These are phyloP conservation scores for Lasioglossum oenotherae DNA, from an alignment of 2,888 invertebrate species.

Conservation along the genomic window DNA sequence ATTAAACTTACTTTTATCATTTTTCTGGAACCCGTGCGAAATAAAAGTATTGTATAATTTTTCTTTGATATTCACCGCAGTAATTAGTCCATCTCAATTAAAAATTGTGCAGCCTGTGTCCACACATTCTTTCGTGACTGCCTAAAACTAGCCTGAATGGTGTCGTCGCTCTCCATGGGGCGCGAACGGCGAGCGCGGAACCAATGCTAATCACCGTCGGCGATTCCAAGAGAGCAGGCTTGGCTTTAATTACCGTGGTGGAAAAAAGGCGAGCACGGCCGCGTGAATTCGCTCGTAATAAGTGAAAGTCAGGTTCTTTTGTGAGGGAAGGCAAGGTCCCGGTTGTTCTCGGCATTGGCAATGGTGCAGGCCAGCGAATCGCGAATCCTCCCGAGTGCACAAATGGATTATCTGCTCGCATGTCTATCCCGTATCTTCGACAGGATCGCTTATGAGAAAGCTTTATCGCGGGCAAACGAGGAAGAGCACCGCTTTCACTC, in stretches of 20 bases:
- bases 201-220: conserved; percentile 31
- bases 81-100: background rate
- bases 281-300: conserved; percentile 56
- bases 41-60: background rate
- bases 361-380: conserved; percentile 37
- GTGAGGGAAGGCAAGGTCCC: conserved; percentile 45
- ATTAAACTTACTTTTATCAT: background rate
- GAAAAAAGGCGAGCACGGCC: conserved; percentile 33
- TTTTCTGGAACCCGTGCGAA: background rate
- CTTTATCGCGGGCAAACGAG: conserved; percentile 30
- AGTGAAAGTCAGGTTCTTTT: conserved; percentile 65
- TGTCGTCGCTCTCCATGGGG: background rate
- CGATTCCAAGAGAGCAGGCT: background rate
- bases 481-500: conserved; percentile 70
- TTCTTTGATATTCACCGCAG: background rate
- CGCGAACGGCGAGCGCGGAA: background rate
- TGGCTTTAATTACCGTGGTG: conserved; percentile 51
- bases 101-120: background rate
- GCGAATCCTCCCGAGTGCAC: conserved; percentile 21
- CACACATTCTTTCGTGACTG: background rate
- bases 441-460: conserved; percentile 28
- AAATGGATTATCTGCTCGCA: conserved; percentile 56
- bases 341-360: conserved; percentile 67
- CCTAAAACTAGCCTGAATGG: conserved; percentile 25
- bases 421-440: conserved; percentile 56